Percentiles rank a stretch among this genome's conserved stretches.
These are phyloP conservation scores for Zaprionus ghesquierei DNA, from an alignment of 1,140 invertebrate species.

Conservation along the genomic window DNA sequence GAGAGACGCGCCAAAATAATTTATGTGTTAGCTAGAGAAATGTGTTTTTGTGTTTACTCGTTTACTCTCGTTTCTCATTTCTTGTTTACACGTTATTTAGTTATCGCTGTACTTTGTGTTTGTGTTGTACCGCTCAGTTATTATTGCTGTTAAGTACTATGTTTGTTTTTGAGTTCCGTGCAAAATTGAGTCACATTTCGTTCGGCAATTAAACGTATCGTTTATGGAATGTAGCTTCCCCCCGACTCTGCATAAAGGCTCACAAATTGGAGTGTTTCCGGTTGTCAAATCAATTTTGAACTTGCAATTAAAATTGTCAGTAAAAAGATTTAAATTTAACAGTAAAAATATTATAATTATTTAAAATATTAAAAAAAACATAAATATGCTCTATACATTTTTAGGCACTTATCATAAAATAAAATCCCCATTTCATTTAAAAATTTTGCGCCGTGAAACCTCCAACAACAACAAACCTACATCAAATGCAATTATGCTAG, in stretches of 20 bases:
- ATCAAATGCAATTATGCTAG: slow-evolving; percentile 60
- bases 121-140: slow-evolving; percentile 26
- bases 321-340: no score
- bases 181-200: slow-evolving; percentile 12
- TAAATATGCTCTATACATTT: no score
- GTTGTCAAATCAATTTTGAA: neutral
- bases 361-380: no score
- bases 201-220: slow-evolving; percentile 18
- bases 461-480: slow-evolving; percentile 21
- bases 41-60: slow-evolving; percentile 66
- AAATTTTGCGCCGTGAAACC: neutral
- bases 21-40: slow-evolving; percentile 74
- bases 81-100: slow-evolving; percentile 54
- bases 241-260: neutral
- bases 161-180: slow-evolving; percentile 11
- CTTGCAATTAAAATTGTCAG: neutral
- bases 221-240: slow-evolving; percentile 12
- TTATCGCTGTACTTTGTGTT: slow-evolving; percentile 67
- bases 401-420: no score
- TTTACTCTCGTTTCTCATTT: neutral
- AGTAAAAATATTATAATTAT: no score
- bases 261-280: slow-evolving; percentile 21
- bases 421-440: neutral
- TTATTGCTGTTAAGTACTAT: slow-evolving; percentile 10
- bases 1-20: slow-evolving; percentile 52